Percentiles rank a stretch among this genome's conserved stretches.
Evolutionary conservation across 1,140 invertebrate genomes (phyloP).

Genomic region (Drosophila ambigua): DNA sequence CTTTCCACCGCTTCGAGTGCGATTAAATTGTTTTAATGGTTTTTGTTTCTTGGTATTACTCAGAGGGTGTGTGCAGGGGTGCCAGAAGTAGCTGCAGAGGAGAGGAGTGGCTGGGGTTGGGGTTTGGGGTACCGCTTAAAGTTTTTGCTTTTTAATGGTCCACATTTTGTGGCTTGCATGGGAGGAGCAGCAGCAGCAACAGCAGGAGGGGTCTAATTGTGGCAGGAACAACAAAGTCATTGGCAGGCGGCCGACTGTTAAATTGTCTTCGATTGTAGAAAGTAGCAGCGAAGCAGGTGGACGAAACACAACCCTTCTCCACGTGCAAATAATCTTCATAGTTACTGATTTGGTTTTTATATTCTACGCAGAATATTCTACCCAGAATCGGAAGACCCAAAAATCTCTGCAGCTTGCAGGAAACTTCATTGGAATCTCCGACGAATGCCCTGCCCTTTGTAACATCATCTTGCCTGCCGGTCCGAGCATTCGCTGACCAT

Average conservation of each 20-base stretch:
- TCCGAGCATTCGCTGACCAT: constrained; percentile 31
- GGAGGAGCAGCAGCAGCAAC: no score
- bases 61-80: background rate
- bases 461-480: constrained; percentile 17
- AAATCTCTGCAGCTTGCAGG: background rate
- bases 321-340: no score
- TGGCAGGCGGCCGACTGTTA: constrained; percentile 14
- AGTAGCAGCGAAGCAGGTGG: background rate
- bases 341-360: no score
- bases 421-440: constrained; percentile 32
- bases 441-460: constrained; percentile 23
- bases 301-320: background rate
- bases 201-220: constrained; percentile 24
- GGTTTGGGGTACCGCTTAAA: constrained; percentile 49
- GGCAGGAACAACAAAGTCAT: constrained; percentile 32
- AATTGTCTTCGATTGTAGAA: constrained; percentile 15
- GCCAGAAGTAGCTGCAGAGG: background rate
- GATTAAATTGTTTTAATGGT: constrained; percentile 82
- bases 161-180: constrained; percentile 25
- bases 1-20: constrained; percentile 57
- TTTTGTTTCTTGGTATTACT: constrained; percentile 56
- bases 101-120: background rate
- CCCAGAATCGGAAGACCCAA: no score
- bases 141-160: constrained; percentile 72
- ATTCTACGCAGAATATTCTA: no score